Evolutionary conservation across 2,113 vertebrate genomes (phyloP).

Genomic region (Clarias magur): DNA sequence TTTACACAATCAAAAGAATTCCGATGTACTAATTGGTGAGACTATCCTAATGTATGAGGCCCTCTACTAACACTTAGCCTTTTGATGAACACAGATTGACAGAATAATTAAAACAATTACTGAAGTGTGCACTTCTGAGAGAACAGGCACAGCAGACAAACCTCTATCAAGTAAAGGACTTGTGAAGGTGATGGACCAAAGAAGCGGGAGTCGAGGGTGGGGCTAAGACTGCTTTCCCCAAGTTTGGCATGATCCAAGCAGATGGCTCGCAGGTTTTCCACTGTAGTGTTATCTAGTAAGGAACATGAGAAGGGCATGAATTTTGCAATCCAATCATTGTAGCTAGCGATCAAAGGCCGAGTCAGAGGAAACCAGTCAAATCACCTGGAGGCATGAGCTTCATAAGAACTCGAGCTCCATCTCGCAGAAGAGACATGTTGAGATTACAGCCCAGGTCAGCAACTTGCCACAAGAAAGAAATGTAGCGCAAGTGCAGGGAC

Average conservation of each 20-base stretch:
- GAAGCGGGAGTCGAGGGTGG: constrained; percentile 94
- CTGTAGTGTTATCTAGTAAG: constrained; percentile 90
- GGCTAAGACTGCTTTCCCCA: constrained; percentile 96
- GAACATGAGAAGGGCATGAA: neutral
- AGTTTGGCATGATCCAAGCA: constrained; percentile 98
- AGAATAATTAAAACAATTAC: neutral
- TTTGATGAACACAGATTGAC: neutral
- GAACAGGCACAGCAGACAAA: constrained; percentile 61
- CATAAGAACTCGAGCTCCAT: constrained; percentile 96
- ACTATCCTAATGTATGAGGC: neutral
- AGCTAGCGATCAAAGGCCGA: neutral
- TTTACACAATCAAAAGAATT: too few relatives aligned
- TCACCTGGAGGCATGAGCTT: constrained; percentile 98
- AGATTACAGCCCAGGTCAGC: constrained; percentile 95
- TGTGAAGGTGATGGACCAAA: constrained; percentile 98
- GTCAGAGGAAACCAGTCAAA: neutral
- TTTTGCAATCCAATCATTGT: neutral
- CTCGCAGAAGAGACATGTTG: constrained; percentile 95
- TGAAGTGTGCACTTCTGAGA: neutral
- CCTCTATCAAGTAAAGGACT: constrained; percentile 99
- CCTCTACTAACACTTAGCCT: neutral
- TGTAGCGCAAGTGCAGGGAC: constrained; percentile 97
- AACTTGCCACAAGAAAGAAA: constrained; percentile 99
- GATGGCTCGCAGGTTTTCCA: constrained; percentile 93
- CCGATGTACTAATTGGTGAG: too few relatives aligned